Evolutionary conservation across 1,140 invertebrate genomes (phyloP).

Genomic region (Formica selysi): DNA sequence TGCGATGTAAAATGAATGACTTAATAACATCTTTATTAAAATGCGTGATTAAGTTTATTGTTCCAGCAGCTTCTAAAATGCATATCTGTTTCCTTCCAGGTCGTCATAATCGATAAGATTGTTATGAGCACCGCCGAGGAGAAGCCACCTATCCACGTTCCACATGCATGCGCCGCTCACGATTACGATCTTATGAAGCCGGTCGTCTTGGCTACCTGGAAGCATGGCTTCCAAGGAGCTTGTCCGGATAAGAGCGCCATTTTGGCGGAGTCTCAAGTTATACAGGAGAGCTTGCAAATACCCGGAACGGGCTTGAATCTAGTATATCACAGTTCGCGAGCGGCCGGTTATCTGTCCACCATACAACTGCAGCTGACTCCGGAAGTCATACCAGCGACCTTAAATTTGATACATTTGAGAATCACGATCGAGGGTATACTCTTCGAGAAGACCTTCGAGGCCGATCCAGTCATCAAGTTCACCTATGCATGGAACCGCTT

Average conservation of each 20-base stretch:
- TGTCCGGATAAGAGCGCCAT: conserved; percentile 97
- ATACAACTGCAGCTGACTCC: conserved; percentile 98
- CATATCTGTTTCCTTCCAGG: conserved; percentile 84
- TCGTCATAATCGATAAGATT: conserved; percentile 95
- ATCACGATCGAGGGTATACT: conserved; percentile 98
- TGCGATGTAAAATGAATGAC: background rate
- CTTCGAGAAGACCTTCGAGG: conserved; percentile 97
- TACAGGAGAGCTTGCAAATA: conserved; percentile 97
- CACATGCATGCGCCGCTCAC: conserved; percentile 94
- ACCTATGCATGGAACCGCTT: conserved; percentile 98
- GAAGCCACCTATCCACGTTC: conserved; percentile 88
- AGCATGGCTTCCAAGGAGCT: conserved; percentile 97
- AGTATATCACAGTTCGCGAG: conserved; percentile 97
- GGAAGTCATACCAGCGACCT: conserved; percentile 91
- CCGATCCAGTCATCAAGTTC: conserved; percentile 97
- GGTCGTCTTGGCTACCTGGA: conserved; percentile 97
- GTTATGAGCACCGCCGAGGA: conserved; percentile 95
- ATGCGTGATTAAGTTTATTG: background rate
- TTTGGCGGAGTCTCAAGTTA: conserved; percentile 97
- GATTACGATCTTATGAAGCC: conserved; percentile 98
- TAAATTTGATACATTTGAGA: conserved; percentile 94
- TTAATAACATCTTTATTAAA: conserved; percentile 25
- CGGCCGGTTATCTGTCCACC: conserved; percentile 96
- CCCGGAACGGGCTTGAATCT: conserved; percentile 97
- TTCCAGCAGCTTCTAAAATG: background rate